Base-by-base conservation (phyloP, 2,113 vertebrate species). In the Fregata magnificens region DNA sequence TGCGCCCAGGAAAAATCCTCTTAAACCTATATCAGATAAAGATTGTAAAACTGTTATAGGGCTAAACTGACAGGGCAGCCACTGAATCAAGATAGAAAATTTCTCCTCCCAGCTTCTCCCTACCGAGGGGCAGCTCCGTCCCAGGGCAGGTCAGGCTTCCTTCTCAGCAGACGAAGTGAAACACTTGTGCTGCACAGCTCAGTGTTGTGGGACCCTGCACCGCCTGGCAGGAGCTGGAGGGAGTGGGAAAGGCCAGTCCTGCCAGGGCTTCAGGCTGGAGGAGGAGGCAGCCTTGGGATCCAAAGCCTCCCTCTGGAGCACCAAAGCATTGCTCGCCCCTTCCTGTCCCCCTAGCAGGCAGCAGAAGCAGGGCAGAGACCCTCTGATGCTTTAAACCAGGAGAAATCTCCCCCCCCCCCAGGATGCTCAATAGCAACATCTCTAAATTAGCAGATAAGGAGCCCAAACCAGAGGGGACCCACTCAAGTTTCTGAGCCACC, bases 11-110 rank as follows among this genome's bases (percentile, higher is more conserved):
- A 66, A 97, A 97, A 98, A 98, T 97, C 97, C 96, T 97, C 97
- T 98, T 98, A 97, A 97, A 96, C 83, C 83, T 93, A 0, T 97
- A 97, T 97, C 97, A 97, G 96, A 97, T 97, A 93, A 97, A 97
- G 95, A 96, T 40, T 94, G 93, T 97, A 97, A 97, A 97, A 97
- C 97, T 93, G 96, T 98, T 98, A 97, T 86, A 93, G 65, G 92
- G 77, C 91, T 97, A 96, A 98, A 93, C 92, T 77, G 63, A 73
- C 77, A 80, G 66, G 86, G 45, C 95, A 95, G 88, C 42, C 50
- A 76, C 25, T 78, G 86, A 95, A 87, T 40, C 82, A 94, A 88
- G 94, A 95, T 65, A 72, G 85, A 93, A 86, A 69, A 88, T 93
- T 52, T 91, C 52, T 76, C 84, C 70, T 67, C 58, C 32, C 74